Conservation (phyloP, 2,888 invertebrate species). For the Arrhopalites spinosus region DNA sequence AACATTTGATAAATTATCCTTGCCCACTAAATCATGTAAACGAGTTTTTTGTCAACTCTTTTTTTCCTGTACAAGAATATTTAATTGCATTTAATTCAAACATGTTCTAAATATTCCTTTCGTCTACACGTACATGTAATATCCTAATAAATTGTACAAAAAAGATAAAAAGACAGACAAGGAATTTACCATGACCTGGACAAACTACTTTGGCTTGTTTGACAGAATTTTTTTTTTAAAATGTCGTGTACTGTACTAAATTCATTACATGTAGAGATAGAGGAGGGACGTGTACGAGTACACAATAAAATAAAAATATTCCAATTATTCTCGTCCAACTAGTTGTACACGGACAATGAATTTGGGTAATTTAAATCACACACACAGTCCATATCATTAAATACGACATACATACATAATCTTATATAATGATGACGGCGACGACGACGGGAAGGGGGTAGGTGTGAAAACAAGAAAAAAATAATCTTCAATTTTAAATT, state of each 20-base stretch:
- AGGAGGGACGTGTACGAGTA: too few species aligned
- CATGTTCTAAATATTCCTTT: too few species aligned
- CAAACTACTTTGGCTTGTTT: constrained; percentile 22
- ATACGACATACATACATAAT: neutral
- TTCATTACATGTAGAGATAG: neutral
- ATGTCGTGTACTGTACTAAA: constrained; percentile 1
- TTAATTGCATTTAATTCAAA: too few species aligned
- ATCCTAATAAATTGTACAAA: too few species aligned
- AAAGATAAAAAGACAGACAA: neutral
- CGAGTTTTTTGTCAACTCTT: too few species aligned
- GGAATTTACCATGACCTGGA: constrained; percentile 25
- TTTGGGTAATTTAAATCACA: neutral
- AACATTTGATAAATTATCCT: too few species aligned
- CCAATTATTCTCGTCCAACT: constrained; percentile 16
- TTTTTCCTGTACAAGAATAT: too few species aligned
- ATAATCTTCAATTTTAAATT: too few species aligned
- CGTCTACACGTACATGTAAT: too few species aligned
- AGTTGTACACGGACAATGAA: constrained; percentile 6
- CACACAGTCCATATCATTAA: too few species aligned
- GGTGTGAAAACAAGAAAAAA: constrained; percentile 4
- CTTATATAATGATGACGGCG: neutral
- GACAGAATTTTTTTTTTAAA: neutral
- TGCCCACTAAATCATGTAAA: too few species aligned
- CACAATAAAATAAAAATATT: neutral
- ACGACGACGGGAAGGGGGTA: neutral